phyloP scores from a whole-genome alignment of 2,888 invertebrate species.

The Diaperis boleti region DNA sequence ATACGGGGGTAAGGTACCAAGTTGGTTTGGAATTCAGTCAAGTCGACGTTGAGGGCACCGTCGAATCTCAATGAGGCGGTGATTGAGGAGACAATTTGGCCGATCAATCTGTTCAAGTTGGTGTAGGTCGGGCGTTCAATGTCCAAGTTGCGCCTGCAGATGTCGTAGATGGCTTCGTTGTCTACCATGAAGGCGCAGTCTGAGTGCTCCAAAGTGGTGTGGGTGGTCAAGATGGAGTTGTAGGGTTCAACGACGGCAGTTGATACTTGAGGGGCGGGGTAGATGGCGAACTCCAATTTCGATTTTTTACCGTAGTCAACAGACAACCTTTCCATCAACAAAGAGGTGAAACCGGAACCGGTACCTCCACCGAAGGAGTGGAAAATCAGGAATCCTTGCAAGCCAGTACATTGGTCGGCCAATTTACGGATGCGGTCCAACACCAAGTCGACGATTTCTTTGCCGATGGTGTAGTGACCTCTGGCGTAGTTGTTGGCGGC shows the following conservation, averaged over 20 bases:
- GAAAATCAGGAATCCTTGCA: conserved; percentile 94
- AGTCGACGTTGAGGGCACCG: conserved; percentile 92
- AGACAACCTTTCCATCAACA: conserved; percentile 95
- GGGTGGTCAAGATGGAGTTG: conserved; percentile 96
- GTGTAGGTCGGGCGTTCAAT: conserved; percentile 97
- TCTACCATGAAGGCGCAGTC: conserved; percentile 98
- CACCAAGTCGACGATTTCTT: conserved; percentile 92
- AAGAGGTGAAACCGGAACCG: conserved; percentile 96
- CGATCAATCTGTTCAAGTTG: conserved; percentile 94
- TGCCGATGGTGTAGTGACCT: conserved; percentile 97
- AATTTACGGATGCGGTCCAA: conserved; percentile 71
- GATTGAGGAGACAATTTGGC: conserved; percentile 94
- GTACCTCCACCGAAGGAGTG: conserved; percentile 96
- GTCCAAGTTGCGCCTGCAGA: conserved; percentile 94
- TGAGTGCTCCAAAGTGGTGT: conserved; percentile 94
- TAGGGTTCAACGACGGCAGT: conserved; percentile 97
- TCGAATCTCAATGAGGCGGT: conserved; percentile 94
- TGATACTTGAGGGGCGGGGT: conserved; percentile 93
- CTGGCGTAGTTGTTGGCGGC: conserved; percentile 98
- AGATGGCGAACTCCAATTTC: conserved; percentile 95
- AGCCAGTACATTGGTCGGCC: conserved; percentile 92
- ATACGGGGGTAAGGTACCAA: conserved; percentile 97
- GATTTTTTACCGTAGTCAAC: conserved; percentile 98
- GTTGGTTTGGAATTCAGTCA: conserved; percentile 96
- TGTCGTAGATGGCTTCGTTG: conserved; percentile 91